Evolutionary conservation across 2,888 invertebrate genomes (phyloP).

Genomic region (Rapana venosa): DNA sequence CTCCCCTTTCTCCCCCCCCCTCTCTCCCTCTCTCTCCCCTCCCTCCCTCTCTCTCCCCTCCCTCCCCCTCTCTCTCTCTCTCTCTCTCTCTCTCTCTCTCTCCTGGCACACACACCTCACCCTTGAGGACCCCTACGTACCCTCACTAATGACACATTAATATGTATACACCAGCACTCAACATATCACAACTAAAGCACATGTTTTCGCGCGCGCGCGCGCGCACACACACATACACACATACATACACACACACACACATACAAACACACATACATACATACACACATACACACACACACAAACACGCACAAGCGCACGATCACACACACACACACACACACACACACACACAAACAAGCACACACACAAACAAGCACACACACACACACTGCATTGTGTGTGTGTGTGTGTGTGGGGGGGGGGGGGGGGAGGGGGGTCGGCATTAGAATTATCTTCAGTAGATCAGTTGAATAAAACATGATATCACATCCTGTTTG

Average conservation of each 20-base stretch:
- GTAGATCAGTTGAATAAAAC: too few relatives aligned
- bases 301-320: background rate
- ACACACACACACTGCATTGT: background rate
- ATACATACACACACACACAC: constrained; percentile 9
- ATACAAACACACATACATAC: constrained; percentile 17
- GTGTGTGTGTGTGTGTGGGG: too few relatives aligned
- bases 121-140: background rate
- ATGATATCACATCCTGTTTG: too few relatives aligned
- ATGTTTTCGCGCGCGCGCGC: background rate
- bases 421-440: too few relatives aligned
- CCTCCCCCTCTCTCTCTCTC: constrained; percentile 1
- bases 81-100: constrained; percentile 13
- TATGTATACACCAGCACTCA: background rate
- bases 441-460: too few relatives aligned
- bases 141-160: background rate
- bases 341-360: background rate
- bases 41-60: background rate
- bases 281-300: background rate
- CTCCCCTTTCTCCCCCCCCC: background rate
- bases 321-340: background rate
- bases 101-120: background rate
- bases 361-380: background rate
- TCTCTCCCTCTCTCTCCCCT: background rate
- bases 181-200: background rate
- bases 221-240: background rate